A percentile compares a stretch with the other conserved stretches of the same genome.
Evolutionary conservation across 2,797 vertebrate genomes (phyloP).

Genomic region (Eidolon dupreanum): DNA sequence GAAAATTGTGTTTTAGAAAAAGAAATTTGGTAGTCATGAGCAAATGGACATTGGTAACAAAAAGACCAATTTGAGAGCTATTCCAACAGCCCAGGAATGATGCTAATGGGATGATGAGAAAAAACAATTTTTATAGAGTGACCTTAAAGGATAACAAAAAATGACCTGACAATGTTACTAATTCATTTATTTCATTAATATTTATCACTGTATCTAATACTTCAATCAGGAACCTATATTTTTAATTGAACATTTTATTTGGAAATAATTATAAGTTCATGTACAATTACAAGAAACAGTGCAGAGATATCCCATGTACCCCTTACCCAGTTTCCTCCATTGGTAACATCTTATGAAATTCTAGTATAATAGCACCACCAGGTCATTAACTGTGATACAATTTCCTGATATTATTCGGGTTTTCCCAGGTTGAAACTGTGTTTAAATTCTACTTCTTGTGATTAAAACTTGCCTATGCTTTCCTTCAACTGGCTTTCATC

Average conservation of each 20-base stretch:
- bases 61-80: neutral
- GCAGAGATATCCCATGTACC: neutral
- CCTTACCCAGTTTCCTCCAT: neutral
- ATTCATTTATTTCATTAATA: neutral
- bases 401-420: neutral
- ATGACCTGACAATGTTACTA: neutral
- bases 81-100: neutral
- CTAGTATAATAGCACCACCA: neutral
- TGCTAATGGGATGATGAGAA: neutral
- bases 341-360: neutral
- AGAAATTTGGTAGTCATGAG: neutral
- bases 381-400: neutral
- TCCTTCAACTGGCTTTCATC: neutral
- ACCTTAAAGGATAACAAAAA: neutral
- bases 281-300: neutral
- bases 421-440: neutral
- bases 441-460: conserved; percentile 9
- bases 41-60: neutral
- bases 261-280: neutral
- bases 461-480: neutral
- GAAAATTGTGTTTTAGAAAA: neutral
- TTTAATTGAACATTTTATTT: conserved; percentile 18
- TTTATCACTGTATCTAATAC: neutral
- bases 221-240: neutral
- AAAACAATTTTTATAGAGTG: neutral